Percentiles rank a stretch among this genome's conserved stretches.
Conservation (phyloP, 2,113 vertebrate species). For the Rhinogobius similis region DNA sequence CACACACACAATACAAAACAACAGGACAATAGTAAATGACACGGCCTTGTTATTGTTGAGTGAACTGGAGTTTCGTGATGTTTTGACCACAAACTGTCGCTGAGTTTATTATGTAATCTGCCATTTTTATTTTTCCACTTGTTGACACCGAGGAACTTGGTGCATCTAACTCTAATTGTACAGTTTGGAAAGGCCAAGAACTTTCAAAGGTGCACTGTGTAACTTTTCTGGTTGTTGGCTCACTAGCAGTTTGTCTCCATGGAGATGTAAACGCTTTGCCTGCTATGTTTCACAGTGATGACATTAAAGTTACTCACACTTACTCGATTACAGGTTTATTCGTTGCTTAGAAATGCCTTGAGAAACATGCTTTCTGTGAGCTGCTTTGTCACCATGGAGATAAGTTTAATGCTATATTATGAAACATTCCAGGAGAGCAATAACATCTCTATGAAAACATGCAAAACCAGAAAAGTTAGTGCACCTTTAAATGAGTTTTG, state of each 20-base stretch:
- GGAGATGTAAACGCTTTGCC: background rate
- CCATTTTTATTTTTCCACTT: background rate
- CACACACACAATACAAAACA: constrained; percentile 1
- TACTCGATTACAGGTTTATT: background rate
- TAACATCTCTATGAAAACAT: too few species aligned
- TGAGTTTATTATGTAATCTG: background rate
- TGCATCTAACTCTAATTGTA: background rate
- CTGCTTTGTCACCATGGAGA: background rate
- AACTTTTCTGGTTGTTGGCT: background rate
- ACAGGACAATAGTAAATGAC: background rate
- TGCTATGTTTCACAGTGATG: background rate
- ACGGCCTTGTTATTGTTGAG: background rate
- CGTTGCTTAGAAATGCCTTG: background rate
- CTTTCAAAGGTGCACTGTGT: background rate
- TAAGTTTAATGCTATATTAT: background rate
- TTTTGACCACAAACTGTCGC: background rate
- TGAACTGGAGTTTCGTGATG: background rate
- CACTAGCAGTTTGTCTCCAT: background rate
- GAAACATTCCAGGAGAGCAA: too few species aligned
- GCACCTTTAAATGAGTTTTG: too few species aligned
- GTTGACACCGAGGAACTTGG: background rate
- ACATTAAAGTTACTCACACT: background rate
- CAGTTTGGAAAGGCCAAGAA: background rate
- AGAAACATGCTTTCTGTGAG: too few species aligned
- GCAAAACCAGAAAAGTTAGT: background rate